These are phyloP conservation scores for Mycetomoellerius zeteki DNA, from an alignment of 1,140 invertebrate species.

Conservation along the genomic window DNA sequence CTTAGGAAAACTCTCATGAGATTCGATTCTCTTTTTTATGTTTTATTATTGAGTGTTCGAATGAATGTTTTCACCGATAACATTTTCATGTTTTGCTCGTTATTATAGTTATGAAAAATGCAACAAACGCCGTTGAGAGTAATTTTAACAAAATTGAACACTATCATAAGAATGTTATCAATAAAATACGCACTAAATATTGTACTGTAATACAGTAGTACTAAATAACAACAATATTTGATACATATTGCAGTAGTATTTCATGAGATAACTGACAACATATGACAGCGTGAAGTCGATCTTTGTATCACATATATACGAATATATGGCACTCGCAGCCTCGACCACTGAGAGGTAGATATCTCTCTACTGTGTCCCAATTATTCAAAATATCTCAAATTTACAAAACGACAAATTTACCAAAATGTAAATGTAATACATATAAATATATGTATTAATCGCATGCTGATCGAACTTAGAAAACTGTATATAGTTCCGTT, in stretches of 20 bases:
- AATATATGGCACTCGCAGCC: not conserved
- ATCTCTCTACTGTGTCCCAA: not conserved
- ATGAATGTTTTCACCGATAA: not conserved
- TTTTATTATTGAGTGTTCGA: not conserved
- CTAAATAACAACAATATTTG: slow-evolving; percentile 12
- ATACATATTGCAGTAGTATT: slow-evolving; percentile 4
- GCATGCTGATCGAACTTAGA: not conserved
- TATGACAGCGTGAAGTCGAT: slow-evolving; percentile 7
- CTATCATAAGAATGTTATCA: not conserved
- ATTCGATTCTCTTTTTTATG: not conserved
- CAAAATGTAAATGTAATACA: not conserved
- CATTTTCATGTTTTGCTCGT: not conserved
- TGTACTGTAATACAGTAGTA: not conserved
- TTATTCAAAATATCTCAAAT: slow-evolving; percentile 10
- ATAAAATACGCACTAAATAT: not conserved
- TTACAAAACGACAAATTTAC: slow-evolving; percentile 5
- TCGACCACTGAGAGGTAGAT: not conserved
- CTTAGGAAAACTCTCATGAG: not conserved
- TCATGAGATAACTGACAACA: slow-evolving; percentile 17
- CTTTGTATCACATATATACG: slow-evolving; percentile 1
- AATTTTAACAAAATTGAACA: not conserved
- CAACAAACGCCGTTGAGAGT: not conserved
- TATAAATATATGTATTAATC: not conserved
- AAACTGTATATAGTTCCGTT: not conserved
- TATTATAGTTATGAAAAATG: not conserved